Percentiles rank a stretch among this genome's conserved stretches.
phyloP scores from a whole-genome alignment of 1,140 invertebrate genomes.

The Drosophila orosa region DNA sequence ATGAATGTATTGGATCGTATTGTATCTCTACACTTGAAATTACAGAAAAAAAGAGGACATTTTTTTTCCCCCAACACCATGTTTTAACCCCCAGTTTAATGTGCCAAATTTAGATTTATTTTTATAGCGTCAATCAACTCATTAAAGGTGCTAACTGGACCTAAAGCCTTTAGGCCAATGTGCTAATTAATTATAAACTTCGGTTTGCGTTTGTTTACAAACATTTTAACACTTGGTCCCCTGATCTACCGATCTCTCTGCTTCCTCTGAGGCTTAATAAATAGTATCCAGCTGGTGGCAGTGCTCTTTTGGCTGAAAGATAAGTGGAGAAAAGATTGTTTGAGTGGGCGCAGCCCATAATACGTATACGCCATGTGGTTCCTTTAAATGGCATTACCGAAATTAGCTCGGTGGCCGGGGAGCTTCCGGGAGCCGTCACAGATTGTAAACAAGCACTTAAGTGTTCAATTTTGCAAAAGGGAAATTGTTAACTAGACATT shows the following conservation, averaged over 20 bases:
- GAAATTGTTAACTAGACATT: slow-evolving; percentile 30
- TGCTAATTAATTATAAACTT: slow-evolving; percentile 42
- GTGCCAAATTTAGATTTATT: slow-evolving; percentile 8
- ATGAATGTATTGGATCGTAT: no score
- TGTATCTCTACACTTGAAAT: no score
- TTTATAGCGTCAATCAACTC: slow-evolving; percentile 30
- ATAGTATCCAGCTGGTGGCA: slow-evolving; percentile 49
- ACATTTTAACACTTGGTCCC: slow-evolving; percentile 27
- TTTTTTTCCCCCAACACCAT: no score
- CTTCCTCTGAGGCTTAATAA: slow-evolving; percentile 42
- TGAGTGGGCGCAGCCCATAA: slow-evolving; percentile 54
- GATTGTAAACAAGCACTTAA: slow-evolving; percentile 31
- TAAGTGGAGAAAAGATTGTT: slow-evolving; percentile 42
- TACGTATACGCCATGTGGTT: slow-evolving; percentile 75
- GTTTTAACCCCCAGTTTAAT: not conserved
- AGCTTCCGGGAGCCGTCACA: slow-evolving; percentile 52
- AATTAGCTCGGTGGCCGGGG: slow-evolving; percentile 17
- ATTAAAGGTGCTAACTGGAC: slow-evolving; percentile 57
- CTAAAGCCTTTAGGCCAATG: slow-evolving; percentile 34
- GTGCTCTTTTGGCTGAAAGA: slow-evolving; percentile 3
- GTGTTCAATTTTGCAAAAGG: not conserved
- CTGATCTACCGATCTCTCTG: slow-evolving; percentile 16
- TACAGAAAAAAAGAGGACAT: not conserved
- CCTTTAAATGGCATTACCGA: slow-evolving; percentile 45
- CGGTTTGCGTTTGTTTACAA: slow-evolving; percentile 18